Evolutionary conservation across 2,113 vertebrate genomes (phyloP).

Genomic region (Narcine bancroftii): DNA sequence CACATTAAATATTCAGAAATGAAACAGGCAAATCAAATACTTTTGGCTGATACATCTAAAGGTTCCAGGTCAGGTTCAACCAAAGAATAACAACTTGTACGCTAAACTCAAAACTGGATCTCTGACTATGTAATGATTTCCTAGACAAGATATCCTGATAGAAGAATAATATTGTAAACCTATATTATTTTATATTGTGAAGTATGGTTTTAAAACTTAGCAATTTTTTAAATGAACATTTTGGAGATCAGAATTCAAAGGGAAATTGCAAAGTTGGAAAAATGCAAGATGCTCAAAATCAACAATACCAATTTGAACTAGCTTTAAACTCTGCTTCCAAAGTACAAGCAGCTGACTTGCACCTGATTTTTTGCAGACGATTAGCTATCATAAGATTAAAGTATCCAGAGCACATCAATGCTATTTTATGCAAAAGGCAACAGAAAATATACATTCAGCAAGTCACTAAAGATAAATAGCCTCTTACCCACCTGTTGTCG

Average conservation of each 20-base stretch:
- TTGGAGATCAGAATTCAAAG: background rate
- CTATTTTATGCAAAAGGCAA: background rate
- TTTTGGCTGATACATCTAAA: background rate
- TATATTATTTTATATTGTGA: too few species aligned
- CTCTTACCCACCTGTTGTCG: conserved; percentile 76
- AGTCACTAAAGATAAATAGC: background rate
- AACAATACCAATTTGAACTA: background rate
- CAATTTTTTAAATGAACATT: background rate
- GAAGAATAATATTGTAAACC: background rate
- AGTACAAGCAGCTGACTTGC: background rate
- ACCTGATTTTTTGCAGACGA: background rate
- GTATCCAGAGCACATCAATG: background rate
- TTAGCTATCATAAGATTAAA: background rate
- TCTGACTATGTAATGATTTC: background rate
- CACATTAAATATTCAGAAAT: too few species aligned
- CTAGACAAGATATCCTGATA: background rate
- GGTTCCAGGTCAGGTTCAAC: background rate
- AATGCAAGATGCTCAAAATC: background rate
- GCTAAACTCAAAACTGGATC: background rate
- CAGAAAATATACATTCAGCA: background rate
- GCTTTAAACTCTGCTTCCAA: background rate
- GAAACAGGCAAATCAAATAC: background rate
- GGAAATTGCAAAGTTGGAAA: background rate
- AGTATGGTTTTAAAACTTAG: background rate
- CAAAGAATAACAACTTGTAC: background rate